These are phyloP conservation scores for Diglossa cyanea DNA, from an alignment of 2,797 vertebrate genomes.

Conservation along the genomic window DNA sequence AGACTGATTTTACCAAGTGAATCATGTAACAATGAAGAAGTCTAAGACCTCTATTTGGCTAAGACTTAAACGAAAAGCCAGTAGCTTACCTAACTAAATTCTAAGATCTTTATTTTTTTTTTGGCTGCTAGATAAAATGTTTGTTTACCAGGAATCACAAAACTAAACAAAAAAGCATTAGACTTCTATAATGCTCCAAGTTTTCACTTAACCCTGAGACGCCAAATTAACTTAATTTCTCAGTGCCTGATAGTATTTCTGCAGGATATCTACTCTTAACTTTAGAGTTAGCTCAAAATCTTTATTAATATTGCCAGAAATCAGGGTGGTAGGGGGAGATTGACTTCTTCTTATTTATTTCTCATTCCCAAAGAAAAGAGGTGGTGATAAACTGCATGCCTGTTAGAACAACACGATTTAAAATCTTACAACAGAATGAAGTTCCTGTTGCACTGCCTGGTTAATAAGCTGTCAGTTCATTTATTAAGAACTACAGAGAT, in stretches of 20 bases:
- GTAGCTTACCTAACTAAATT: neutral
- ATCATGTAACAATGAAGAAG: neutral
- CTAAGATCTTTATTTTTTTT: neutral
- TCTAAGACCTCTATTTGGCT: neutral
- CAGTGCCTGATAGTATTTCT: neutral
- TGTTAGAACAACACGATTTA: constrained; percentile 55
- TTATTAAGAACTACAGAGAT: constrained; percentile 71
- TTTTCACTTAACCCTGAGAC: neutral
- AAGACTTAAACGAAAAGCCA: neutral
- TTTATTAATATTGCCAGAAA: neutral
- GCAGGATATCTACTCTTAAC: neutral
- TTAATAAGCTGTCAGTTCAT: constrained; percentile 68
- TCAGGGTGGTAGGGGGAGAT: no score
- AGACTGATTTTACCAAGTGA: neutral
- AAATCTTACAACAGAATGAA: constrained; percentile 59
- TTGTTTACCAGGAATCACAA: neutral
- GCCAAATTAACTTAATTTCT: neutral
- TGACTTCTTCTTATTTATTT: neutral
- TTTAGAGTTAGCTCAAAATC: neutral
- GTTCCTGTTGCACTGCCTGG: constrained; percentile 35
- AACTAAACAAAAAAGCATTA: neutral
- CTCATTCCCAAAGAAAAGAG: neutral
- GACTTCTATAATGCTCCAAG: neutral
- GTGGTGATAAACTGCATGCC: constrained; percentile 51
- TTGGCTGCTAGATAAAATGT: neutral